Base-by-base conservation (phyloP, 2,888 invertebrate species). In the Agonopterix alstromeriana region DNA sequence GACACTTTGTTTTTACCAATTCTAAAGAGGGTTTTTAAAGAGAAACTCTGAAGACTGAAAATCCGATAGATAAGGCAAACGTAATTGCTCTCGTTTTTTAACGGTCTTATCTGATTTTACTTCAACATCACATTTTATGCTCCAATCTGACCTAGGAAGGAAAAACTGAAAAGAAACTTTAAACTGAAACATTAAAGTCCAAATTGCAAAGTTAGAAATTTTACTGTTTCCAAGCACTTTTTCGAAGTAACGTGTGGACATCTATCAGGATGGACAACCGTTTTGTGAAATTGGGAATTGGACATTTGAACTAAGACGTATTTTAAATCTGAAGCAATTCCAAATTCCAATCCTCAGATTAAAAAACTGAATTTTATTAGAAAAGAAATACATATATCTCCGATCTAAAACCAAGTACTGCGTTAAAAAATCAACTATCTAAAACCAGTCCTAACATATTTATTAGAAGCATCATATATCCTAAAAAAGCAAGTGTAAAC, bases 21-120 rank as follows among this genome's bases (percentile, higher is more conserved):
- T 70, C 74, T 64, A 73, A 76, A 69, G 58, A 60, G 63, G 67
- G 61, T 50, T 60, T 27, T 27, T 27, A 27, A 55, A 60, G 63
- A 70, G 56, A 73, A 67, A 73, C 65, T 60, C 58, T 63, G 61
- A 69, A 70, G 63, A 57, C 55, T 56, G 58, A 57, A 69, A 72
- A 73, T 62, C 67, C 67, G 49, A 65, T 53, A 73, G 83, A 84
- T 85, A 86, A 82, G 76, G 65, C 69, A 58, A 63, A 66, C 73
- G 81, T 85, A 86, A 86, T 87, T 87, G 85, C 77, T 60, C 61
- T 65, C 81, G 85, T 82, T 88, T 88, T 88, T 88, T 86, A 86
- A 77, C 78, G 60, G 62, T 65, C 73, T 71, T 82, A 86, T 88
- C 87, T 71, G 84, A 86, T 83, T 76, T 73, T 75, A 73, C 73